Conservation (phyloP, 2,888 invertebrate genomes). For the Octonoba sinensis region DNA sequence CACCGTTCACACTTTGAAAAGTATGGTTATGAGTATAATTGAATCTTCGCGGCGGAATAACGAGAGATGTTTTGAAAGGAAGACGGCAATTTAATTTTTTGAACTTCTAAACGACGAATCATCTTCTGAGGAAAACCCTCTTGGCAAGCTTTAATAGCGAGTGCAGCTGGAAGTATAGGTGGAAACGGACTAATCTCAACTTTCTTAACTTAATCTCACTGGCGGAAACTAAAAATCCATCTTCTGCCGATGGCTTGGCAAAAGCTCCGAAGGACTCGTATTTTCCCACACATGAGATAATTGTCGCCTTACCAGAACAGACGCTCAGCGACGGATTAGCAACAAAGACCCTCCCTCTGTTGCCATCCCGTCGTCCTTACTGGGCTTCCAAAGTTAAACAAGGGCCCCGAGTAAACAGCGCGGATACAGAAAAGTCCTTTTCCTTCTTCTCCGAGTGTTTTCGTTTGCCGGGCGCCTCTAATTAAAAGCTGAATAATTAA, state of each 20-base stretch:
- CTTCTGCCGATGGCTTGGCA: slow-evolving; percentile 13
- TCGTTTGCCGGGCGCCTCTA: slow-evolving; percentile 57
- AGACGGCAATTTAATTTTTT: too few species aligned
- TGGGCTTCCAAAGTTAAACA: slow-evolving; percentile 56
- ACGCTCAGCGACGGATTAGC: slow-evolving; percentile 47
- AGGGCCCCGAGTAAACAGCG: slow-evolving; percentile 56
- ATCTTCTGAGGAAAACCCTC: too few species aligned
- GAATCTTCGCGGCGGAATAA: too few species aligned
- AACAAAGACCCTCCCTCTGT: slow-evolving; percentile 14
- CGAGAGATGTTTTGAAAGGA: too few species aligned
- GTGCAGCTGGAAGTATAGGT: neutral
- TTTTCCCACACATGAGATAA: slow-evolving; percentile 60
- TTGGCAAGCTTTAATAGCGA: too few species aligned
- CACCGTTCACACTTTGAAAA: too few species aligned
- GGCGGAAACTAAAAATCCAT: slow-evolving; percentile 59
- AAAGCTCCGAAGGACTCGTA: slow-evolving; percentile 15
- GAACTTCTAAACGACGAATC: too few species aligned
- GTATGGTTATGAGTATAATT: too few species aligned
- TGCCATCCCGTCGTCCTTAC: too few species aligned
- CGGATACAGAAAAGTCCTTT: slow-evolving; percentile 54
- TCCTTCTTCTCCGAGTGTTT: slow-evolving; percentile 61
- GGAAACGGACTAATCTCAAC: slow-evolving; percentile 39
- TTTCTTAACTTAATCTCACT: slow-evolving; percentile 56
- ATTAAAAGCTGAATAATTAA: slow-evolving; percentile 64
- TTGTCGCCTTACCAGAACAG: slow-evolving; percentile 38